These are phyloP conservation scores for Trichopria drosophilae DNA, from an alignment of 2,888 invertebrate genomes.

Conservation along the genomic window DNA sequence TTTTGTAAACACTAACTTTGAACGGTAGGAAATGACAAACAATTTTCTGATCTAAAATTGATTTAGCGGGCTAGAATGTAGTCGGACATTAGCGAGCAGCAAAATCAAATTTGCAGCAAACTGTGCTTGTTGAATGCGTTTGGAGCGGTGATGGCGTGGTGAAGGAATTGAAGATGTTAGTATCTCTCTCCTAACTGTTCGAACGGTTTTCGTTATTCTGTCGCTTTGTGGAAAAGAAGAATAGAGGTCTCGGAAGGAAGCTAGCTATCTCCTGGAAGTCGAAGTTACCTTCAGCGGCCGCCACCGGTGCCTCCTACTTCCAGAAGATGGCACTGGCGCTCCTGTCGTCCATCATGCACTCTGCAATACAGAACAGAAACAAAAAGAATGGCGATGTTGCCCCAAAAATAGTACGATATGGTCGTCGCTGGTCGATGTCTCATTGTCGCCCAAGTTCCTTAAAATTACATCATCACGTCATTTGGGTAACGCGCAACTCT, in stretches of 20 bases:
- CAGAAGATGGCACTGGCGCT: constrained; percentile 65
- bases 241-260: constrained; percentile 58
- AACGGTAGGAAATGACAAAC: too few relatives aligned
- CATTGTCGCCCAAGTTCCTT: constrained; percentile 12
- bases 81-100: constrained; percentile 53
- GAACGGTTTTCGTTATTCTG: constrained; percentile 30
- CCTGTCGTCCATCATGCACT: constrained; percentile 62
- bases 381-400: constrained; percentile 57
- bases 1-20: too few relatives aligned
- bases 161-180: too few relatives aligned
- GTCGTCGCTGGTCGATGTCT: constrained; percentile 35
- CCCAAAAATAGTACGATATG: constrained; percentile 7
- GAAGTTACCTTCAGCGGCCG: constrained; percentile 63
- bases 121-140: constrained; percentile 53
- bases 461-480: too few relatives aligned
- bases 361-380: constrained; percentile 65
- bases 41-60: not conserved
- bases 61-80: too few relatives aligned
- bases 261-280: constrained; percentile 66
- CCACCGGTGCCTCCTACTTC: constrained; percentile 64
- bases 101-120: constrained; percentile 55
- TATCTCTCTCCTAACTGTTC: constrained; percentile 29
- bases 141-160: constrained; percentile 53
- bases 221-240: constrained; percentile 44
- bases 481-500: constrained; percentile 13